A percentile compares a stretch with the other conserved stretches of the same genome.
Conservation (phyloP, 1,140 invertebrate genomes). For the Drosophila prosaltans region DNA sequence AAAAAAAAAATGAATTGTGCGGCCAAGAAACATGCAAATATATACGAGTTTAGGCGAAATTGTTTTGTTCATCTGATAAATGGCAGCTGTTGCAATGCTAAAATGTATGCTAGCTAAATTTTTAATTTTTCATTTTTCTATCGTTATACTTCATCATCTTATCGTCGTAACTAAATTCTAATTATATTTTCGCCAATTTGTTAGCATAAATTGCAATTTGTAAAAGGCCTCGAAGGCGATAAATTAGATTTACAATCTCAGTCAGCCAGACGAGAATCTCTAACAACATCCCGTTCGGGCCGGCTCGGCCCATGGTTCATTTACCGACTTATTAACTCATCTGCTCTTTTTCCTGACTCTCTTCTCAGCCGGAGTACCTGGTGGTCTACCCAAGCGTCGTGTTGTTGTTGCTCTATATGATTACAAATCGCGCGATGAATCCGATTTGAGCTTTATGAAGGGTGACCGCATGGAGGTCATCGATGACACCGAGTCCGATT, state of each 20-base stretch:
- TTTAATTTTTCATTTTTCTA: slow-evolving; percentile 35
- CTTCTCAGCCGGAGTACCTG: slow-evolving; percentile 68
- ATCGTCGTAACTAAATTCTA: slow-evolving; percentile 61
- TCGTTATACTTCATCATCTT: slow-evolving; percentile 9
- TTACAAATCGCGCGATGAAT: slow-evolving; percentile 94
- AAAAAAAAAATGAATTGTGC: slow-evolving; percentile 51
- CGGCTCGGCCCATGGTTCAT: no score
- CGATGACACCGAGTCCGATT: slow-evolving; percentile 95
- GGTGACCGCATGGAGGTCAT: slow-evolving; percentile 95
- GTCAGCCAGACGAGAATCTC: slow-evolving; percentile 60
- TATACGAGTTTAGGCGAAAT: slow-evolving; percentile 12
- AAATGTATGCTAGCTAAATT: slow-evolving; percentile 63
- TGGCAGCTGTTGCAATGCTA: slow-evolving; percentile 26
- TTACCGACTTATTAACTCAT: neutral
- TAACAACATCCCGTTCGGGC: slow-evolving; percentile 28
- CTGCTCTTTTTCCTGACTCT: neutral
- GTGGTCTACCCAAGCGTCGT: slow-evolving; percentile 83
- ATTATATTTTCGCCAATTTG: slow-evolving; percentile 75
- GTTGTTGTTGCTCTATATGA: slow-evolving; percentile 96
- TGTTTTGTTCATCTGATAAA: slow-evolving; percentile 51
- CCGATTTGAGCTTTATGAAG: slow-evolving; percentile 95
- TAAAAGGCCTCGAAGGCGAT: slow-evolving; percentile 32
- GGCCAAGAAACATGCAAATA: slow-evolving; percentile 25
- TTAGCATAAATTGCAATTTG: slow-evolving; percentile 77
- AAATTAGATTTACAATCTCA: slow-evolving; percentile 68